Conservation (phyloP, 1,140 invertebrate genomes). For the Brachionus sp. region DNA sequence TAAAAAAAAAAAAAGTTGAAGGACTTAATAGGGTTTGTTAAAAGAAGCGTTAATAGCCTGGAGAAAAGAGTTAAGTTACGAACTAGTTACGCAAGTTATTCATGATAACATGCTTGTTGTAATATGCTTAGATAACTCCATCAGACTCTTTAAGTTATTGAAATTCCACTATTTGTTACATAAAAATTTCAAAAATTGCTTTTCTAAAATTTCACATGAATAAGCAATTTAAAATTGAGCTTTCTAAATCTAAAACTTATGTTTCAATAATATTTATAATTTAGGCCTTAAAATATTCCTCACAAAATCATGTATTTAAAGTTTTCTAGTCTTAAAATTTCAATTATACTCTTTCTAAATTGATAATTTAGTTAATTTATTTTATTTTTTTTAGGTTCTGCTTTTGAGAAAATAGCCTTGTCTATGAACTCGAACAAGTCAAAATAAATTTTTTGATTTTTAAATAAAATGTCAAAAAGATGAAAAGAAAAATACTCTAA, state of each 20-base stretch:
- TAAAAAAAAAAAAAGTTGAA: background rate
- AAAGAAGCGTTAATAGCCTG: background rate
- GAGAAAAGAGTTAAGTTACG: background rate
- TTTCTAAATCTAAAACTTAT: constrained; percentile 11
- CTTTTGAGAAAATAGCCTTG: background rate
- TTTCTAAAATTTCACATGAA: constrained; percentile 27
- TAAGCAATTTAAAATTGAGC: background rate
- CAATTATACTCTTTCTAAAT: background rate
- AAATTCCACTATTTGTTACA: constrained; percentile 2
- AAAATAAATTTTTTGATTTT: background rate
- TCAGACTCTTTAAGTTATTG: background rate
- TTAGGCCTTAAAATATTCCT: background rate
- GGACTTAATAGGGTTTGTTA: background rate
- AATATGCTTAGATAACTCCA: background rate
- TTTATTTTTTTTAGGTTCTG: background rate
- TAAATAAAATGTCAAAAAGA: too few relatives aligned
- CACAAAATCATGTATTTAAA: background rate
- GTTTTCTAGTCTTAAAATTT: background rate
- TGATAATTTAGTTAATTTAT: background rate
- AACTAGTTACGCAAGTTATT: background rate
- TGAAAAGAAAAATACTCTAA: too few relatives aligned
- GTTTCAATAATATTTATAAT: background rate
- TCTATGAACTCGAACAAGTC: background rate
- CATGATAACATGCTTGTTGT: background rate
- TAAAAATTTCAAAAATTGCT: background rate